phyloP scores from a whole-genome alignment of 2,113 vertebrate genomes.

The Clarias macrocephalus region DNA sequence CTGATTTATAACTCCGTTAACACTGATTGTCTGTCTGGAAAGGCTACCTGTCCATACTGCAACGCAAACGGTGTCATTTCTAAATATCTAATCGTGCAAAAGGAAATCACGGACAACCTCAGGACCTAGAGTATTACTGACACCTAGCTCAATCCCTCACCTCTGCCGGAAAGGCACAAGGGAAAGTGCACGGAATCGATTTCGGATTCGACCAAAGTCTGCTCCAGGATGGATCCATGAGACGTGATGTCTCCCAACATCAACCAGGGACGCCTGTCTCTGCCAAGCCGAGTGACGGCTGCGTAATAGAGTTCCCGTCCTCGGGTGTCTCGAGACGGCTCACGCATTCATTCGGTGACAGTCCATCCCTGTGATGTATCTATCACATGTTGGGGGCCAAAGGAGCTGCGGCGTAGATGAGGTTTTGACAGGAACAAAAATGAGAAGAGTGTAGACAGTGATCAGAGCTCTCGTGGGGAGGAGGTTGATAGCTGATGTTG shows the following conservation, averaged over 20 bases:
- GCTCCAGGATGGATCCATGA: constrained; percentile 29
- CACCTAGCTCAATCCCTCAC: not conserved
- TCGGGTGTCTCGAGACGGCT: constrained; percentile 37
- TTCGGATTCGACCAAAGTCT: constrained; percentile 21
- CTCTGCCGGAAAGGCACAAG: not conserved
- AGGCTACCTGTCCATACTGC: not conserved
- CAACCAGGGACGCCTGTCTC: constrained; percentile 46
- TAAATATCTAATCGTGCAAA: not conserved
- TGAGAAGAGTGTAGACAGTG: constrained; percentile 34
- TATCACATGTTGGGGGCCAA: constrained; percentile 43
- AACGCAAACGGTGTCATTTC: not conserved
- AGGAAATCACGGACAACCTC: too few species aligned
- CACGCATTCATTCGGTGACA: constrained; percentile 44
- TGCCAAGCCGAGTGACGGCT: constrained; percentile 47
- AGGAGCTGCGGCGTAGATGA: constrained; percentile 32
- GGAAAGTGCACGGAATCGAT: constrained; percentile 11
- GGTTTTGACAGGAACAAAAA: constrained; percentile 40
- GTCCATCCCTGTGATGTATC: constrained; percentile 50
- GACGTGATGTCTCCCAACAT: constrained; percentile 29
- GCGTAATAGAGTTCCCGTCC: constrained; percentile 54
- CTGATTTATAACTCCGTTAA: not conserved
- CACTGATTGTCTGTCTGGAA: not conserved
- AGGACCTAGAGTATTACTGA: not conserved
- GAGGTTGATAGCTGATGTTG: constrained; percentile 23
- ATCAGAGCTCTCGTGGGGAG: constrained; percentile 31